Evolutionary conservation across 2,888 invertebrate species (phyloP).

Genomic region (Mythimna pallens): DNA sequence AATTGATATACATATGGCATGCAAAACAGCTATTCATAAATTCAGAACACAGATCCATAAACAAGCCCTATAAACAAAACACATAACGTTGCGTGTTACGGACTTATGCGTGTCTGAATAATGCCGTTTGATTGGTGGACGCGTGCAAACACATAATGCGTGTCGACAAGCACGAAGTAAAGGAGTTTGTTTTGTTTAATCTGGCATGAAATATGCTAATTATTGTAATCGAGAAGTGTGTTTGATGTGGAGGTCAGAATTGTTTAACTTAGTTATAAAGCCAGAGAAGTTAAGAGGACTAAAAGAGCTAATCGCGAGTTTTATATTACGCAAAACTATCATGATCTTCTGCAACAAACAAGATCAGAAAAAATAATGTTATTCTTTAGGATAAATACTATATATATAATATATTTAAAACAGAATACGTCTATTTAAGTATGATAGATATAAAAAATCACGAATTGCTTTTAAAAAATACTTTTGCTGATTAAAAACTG

Average conservation of each 20-base stretch:
- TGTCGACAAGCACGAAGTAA: slow-evolving; percentile 36
- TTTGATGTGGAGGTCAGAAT: not conserved
- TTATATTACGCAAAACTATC: too few species aligned
- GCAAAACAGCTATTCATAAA: slow-evolving; percentile 34
- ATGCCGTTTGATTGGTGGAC: slow-evolving; percentile 45
- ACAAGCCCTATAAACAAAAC: slow-evolving; percentile 12
- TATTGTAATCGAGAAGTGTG: slow-evolving; percentile 43
- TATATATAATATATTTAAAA: too few species aligned
- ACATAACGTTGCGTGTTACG: slow-evolving; percentile 49
- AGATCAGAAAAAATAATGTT: too few species aligned
- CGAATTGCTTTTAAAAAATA: too few species aligned
- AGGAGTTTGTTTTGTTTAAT: slow-evolving; percentile 42
- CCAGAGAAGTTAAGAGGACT: not conserved
- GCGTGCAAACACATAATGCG: slow-evolving; percentile 42
- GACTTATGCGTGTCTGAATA: slow-evolving; percentile 52
- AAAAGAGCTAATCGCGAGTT: not conserved
- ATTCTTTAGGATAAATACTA: too few species aligned
- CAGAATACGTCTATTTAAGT: too few species aligned
- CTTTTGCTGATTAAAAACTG: too few species aligned
- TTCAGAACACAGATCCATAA: slow-evolving; percentile 21
- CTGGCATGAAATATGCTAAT: slow-evolving; percentile 42
- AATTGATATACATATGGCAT: slow-evolving; percentile 16
- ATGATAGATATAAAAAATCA: too few species aligned
- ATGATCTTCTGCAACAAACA: too few species aligned
- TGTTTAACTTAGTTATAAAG: not conserved